Base-by-base conservation (phyloP, 2,888 invertebrate species). In the Theodoxus fluviatilis region DNA sequence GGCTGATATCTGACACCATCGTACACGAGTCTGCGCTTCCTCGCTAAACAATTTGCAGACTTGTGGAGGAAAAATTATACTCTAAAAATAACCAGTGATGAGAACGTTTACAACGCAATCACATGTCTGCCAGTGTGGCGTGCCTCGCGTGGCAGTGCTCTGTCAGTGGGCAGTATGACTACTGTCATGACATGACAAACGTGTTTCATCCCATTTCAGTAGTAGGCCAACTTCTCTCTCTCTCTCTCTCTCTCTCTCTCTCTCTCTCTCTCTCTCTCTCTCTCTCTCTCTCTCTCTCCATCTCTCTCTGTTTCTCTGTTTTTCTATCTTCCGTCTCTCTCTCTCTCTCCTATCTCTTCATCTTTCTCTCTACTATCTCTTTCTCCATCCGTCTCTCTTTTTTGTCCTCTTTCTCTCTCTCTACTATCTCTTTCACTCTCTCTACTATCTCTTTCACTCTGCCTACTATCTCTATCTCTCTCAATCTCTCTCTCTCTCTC, bases 261-360 rank as follows among this genome's bases (percentile, higher is more conserved):
- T 22, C 33, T 25, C 35, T 9, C 9, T 38, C n/a, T 18, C 33
- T 31, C 35, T 49, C 18, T 28, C 28, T 67, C 18, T 40, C 3
- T 35, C 43, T 25, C 43, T 9, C 22, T 7, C 12, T 33, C 22
- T 47, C 43, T 3, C 28, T 22, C 3, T 38, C 18, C 28, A 25
- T 9, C 3, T 40, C 28, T 18, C 25, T 22, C 3, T 40, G 22
- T n/a, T 43, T 33, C 52, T 7, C 22, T n/a, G 15, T n/a, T 35
- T 35, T 52, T 67, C 49, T 28, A 1, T 67, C 35, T 47, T 35
- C 28, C 25, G 22, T 38, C 33, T 12, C 37, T 31, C n/a, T 47
- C 33, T 18, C 31, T 37, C 55, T 49, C 38, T 55, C 38, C 12
- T 38, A 22, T 55, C 40, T 49, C 52, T n/a, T 63, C 55, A 64